phyloP scores from a whole-genome alignment of 2,113 vertebrate species.

The Poeciliopsis prolifica region DNA sequence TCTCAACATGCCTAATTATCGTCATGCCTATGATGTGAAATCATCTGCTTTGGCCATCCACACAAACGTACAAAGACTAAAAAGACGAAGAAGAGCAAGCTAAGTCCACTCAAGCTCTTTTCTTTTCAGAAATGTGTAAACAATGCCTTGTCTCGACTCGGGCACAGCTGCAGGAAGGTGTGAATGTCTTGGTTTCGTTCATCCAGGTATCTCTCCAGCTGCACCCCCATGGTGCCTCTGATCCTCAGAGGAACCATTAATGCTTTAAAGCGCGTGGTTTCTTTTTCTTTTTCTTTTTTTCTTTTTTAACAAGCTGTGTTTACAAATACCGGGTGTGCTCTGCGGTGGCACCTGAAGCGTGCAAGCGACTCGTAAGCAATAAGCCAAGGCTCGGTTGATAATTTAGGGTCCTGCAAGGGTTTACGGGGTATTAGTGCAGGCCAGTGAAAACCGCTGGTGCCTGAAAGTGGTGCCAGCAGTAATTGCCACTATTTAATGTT shows the following conservation, averaged over 20 bases:
- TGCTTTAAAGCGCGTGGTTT: constrained; percentile 66
- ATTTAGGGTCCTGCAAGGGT: constrained; percentile 67
- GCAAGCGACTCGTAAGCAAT: constrained; percentile 74
- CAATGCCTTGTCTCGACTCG: constrained; percentile 19
- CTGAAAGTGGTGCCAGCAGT: constrained; percentile 76
- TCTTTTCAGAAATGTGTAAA: constrained; percentile 66
- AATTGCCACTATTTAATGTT: constrained; percentile 64
- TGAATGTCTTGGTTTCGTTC: constrained; percentile 35
- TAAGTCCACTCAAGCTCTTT: constrained; percentile 70
- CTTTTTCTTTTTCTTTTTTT: constrained; percentile 33
- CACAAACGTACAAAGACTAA: constrained; percentile 53
- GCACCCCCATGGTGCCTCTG: constrained; percentile 56
- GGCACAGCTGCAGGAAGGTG: constrained; percentile 56
- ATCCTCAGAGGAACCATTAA: constrained; percentile 67
- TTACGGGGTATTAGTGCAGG: constrained; percentile 75
- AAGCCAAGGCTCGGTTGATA: constrained; percentile 58
- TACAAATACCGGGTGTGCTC: constrained; percentile 69
- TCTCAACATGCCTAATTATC: neutral
- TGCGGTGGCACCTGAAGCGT: constrained; percentile 70
- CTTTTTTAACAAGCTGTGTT: constrained; percentile 70
- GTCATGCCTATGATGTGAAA: constrained; percentile 52
- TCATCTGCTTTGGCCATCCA: constrained; percentile 49
- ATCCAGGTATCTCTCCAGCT: constrained; percentile 71
- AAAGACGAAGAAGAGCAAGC: constrained; percentile 26
- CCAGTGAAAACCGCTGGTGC: constrained; percentile 78